Conservation (phyloP, 2,888 invertebrate genomes). For the Zaprionus bogoriensis region DNA sequence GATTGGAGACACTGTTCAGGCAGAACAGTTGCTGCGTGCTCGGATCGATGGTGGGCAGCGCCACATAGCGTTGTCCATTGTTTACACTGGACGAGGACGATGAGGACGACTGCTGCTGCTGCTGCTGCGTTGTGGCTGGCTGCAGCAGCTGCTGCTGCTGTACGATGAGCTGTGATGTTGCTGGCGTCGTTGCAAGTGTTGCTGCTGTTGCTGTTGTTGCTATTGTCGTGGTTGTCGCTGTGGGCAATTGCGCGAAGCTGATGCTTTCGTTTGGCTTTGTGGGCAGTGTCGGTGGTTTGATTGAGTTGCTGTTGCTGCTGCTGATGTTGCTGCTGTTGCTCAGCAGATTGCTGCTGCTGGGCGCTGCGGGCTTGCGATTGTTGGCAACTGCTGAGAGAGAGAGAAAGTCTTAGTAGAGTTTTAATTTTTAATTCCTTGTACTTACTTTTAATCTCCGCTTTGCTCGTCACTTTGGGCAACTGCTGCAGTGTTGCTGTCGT, state of each 20-base stretch:
- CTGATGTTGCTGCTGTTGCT: slow-evolving; percentile 35
- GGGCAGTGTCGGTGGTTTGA: slow-evolving; percentile 58
- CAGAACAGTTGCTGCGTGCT: slow-evolving; percentile 82
- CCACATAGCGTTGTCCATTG: slow-evolving; percentile 77
- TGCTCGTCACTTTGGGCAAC: slow-evolving; percentile 31
- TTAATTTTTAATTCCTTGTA: not conserved
- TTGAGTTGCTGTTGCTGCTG: slow-evolving; percentile 36
- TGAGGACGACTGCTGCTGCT: slow-evolving; percentile 13
- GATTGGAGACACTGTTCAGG: slow-evolving; percentile 82
- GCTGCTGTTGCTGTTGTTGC: slow-evolving; percentile 5
- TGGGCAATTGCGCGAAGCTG: slow-evolving; percentile 39
- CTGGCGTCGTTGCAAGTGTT: not conserved
- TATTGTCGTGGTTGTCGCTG: slow-evolving; percentile 8
- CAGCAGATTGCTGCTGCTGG: slow-evolving; percentile 45
- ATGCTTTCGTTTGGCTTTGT: slow-evolving; percentile 48
- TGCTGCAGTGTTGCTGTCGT: slow-evolving; percentile 26
- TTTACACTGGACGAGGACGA: slow-evolving; percentile 20
- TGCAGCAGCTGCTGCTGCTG: slow-evolving; percentile 30
- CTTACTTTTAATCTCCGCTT: slow-evolving; percentile 56
- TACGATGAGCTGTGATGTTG: slow-evolving; percentile 14
- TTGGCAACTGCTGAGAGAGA: slow-evolving; percentile 34
- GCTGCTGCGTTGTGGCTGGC: slow-evolving; percentile 40
- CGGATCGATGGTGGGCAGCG: slow-evolving; percentile 82
- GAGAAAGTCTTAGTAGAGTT: not conserved
- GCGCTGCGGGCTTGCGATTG: slow-evolving; percentile 37